A percentile compares a stretch with the other conserved stretches of the same genome.
Conservation (phyloP, 1,140 invertebrate species). For the Agrilus planipennis region DNA sequence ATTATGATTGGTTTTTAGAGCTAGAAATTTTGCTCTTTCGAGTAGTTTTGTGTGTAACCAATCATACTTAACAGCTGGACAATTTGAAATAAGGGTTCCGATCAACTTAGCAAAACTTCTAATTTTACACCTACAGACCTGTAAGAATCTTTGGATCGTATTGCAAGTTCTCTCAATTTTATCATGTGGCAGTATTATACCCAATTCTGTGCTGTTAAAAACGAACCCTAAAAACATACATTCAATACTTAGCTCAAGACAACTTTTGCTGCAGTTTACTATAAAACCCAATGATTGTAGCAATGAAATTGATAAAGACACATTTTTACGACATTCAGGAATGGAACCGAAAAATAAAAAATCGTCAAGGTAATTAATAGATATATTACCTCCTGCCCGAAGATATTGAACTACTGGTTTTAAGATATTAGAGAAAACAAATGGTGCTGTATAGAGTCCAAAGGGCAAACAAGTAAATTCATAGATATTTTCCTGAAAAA, state of each 20-base stretch:
- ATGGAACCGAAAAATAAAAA: constrained; percentile 7
- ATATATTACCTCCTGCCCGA: neutral
- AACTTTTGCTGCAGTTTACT: constrained; percentile 10
- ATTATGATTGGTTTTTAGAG: neutral
- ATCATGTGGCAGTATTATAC: constrained; percentile 6
- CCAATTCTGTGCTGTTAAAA: constrained; percentile 2
- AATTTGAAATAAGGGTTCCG: constrained; percentile 10
- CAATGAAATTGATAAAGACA: constrained; percentile 1
- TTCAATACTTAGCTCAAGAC: constrained; percentile 2
- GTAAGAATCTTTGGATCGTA: neutral
- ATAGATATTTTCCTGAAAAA: constrained; percentile 10
- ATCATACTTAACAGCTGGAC: neutral
- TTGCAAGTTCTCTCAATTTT: constrained; percentile 6
- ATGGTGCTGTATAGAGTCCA: constrained; percentile 7
- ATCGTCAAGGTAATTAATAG: constrained; percentile 11
- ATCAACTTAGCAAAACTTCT: constrained; percentile 11
- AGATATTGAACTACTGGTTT: constrained; percentile 8
- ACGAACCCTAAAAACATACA: constrained; percentile 12
- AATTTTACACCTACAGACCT: constrained; percentile 4
- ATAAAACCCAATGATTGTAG: constrained; percentile 9
- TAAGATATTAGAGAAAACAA: constrained; percentile 9
- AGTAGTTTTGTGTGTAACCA: constrained; percentile 18
- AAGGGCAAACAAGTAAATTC: constrained; percentile 12
- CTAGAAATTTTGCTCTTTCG: constrained; percentile 16
- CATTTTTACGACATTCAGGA: constrained; percentile 8